Conservation (phyloP, 2,888 invertebrate species). For the Plebejus anna region DNA sequence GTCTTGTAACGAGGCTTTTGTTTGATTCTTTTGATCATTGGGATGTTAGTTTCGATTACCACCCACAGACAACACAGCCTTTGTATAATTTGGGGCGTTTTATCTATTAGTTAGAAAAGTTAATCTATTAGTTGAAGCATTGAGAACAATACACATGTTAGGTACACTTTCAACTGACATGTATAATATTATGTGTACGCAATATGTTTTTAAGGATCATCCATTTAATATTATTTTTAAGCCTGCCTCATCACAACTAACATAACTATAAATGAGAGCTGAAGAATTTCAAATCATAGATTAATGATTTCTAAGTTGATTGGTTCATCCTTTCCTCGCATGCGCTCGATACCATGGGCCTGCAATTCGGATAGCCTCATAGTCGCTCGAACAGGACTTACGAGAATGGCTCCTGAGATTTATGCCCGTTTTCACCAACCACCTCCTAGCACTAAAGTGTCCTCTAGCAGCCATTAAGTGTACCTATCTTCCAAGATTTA, state of each 20-base stretch:
- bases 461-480: no score
- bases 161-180: not conserved
- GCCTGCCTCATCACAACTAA: not conserved
- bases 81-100: not conserved
- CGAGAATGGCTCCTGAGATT: no score
- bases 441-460: no score
- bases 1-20: not conserved
- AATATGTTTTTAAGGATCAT: not conserved
- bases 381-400: no score
- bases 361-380: no score
- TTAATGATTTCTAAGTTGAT: no score
- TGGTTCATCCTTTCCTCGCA: no score
- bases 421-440: no score
- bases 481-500: no score
- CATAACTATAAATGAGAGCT: not conserved
- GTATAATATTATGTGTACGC: not conserved
- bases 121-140: conserved; percentile 24
- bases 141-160: not conserved
- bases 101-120: not conserved
- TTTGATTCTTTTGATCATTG: not conserved
- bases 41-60: not conserved
- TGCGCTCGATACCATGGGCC: no score
- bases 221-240: not conserved
- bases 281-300: no score
- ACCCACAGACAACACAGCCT: not conserved